These are phyloP conservation scores for Thysanoteuthis rhombus DNA, from an alignment of 2,888 invertebrate species.

Conservation along the genomic window DNA sequence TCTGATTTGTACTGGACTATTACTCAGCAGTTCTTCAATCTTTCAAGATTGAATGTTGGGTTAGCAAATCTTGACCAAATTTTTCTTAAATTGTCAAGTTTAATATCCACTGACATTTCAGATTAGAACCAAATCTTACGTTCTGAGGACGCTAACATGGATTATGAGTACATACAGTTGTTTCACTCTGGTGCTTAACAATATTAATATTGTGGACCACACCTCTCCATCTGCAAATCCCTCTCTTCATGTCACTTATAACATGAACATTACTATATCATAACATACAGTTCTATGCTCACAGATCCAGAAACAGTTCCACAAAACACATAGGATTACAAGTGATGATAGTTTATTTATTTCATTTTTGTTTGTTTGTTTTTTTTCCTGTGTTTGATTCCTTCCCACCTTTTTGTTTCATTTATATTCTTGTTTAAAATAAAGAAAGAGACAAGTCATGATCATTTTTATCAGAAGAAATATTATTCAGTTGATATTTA, in stretches of 20 bases:
- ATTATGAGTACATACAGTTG: neutral
- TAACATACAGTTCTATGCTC: neutral
- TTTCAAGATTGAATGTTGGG: neutral
- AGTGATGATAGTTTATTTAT: constrained; percentile 12
- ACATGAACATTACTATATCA: neutral
- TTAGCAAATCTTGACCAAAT: neutral
- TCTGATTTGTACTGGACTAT: neutral
- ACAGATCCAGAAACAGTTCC: neutral
- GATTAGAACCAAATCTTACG: neutral
- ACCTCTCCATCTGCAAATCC: neutral
- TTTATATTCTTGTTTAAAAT: neutral
- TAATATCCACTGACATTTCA: neutral
- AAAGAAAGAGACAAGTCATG: neutral
- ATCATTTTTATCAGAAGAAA: neutral
- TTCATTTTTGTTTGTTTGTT: neutral
- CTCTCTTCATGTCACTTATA: neutral
- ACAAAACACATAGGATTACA: neutral
- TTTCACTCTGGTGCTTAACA: neutral
- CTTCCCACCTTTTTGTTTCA: neutral
- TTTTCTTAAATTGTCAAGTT: neutral
- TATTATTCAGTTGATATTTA: neutral
- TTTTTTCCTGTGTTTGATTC: neutral
- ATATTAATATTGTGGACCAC: neutral
- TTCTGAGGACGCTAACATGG: neutral
- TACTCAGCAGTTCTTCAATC: neutral